Percentiles rank a stretch among this genome's conserved stretches.
phyloP scores from a whole-genome alignment of 2,797 vertebrate genomes.

The Malurus leucopterus region DNA sequence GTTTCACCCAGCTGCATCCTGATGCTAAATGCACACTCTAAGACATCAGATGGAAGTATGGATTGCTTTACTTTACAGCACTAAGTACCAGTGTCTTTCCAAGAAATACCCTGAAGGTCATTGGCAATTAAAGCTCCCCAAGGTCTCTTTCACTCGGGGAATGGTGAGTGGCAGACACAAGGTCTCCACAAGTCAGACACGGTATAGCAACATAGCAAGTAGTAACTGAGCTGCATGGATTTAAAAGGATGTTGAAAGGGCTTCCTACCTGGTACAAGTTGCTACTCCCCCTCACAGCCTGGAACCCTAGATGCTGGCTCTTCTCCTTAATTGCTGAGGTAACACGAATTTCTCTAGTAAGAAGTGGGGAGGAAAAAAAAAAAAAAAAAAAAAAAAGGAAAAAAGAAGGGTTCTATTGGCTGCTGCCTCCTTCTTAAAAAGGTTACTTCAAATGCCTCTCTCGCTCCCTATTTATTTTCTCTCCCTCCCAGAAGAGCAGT shows the following conservation, averaged over 20 bases:
- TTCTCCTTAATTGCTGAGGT: conserved; percentile 53
- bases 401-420: not conserved
- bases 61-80: conserved; percentile 31
- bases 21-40: conserved; percentile 17
- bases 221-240: conserved; percentile 57
- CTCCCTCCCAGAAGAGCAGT: conserved; percentile 51
- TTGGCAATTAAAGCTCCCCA: conserved; percentile 65
- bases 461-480: conserved; percentile 53
- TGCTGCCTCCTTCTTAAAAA: conserved; percentile 50
- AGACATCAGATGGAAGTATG: conserved; percentile 28
- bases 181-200: conserved; percentile 70
- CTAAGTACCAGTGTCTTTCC: conserved; percentile 17
- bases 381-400: not conserved
- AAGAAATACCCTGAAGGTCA: conserved; percentile 76
- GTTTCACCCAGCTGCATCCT: conserved; percentile 56
- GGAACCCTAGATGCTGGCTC: conserved; percentile 54
- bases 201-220: conserved; percentile 36
- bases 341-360: conserved; percentile 42
- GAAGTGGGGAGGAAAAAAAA: not conserved
- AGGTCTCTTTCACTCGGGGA: conserved; percentile 56
- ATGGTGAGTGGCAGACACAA: conserved; percentile 64
- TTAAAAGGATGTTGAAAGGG: conserved; percentile 59
- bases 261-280: conserved; percentile 67
- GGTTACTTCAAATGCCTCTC: conserved; percentile 42
- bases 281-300: conserved; percentile 63